Base-by-base conservation (phyloP, 2,888 invertebrate genomes). In the Mimumesa dahlbomi region DNA sequence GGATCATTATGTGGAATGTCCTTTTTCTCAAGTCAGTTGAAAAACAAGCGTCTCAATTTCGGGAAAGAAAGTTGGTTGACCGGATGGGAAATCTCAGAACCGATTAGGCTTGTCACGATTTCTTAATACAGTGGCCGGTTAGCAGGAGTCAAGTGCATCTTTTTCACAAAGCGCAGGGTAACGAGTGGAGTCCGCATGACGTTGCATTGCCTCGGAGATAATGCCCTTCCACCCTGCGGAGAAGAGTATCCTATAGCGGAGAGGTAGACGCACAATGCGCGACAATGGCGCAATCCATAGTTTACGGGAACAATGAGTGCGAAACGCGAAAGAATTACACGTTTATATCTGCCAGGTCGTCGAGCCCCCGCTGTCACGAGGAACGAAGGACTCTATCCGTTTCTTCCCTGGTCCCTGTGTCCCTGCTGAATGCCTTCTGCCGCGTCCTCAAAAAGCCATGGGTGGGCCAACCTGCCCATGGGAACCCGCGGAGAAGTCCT, bases 381-480 rank as follows among this genome's bases (percentile, higher is more conserved):
- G 73, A 75, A 82, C 82, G 83, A 86, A 87, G 82, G 83, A 87
- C 87, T 88, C 84, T 86, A 88, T 87, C 84, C 81, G 84, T 85
- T 82, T 77, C 81, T 75, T 76, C 64, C 70, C 53, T 57, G 18
- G 45, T 48, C 29, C 36, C 13, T 16, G 36, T 38, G 63, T 57
- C 59, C 66, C 53, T 54, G 50, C 56, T 66, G 54, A 77, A 74
- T 77, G 49, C 58, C 62, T 14, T 42, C 52, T 45, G 53, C 46
- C 31, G 72, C 63, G 54, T 66, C 76, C 72, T 69, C 62, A 56
- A 66, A 86, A 69, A 87, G 82, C 88, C 88, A 88, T 88, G 88
- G 88, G 88, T 88, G 88, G 88, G 87, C 88, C 87, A 87, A 86
- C 85, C 87, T 85, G 87, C 81, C 81, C 79, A 79, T 82, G 82